Percentiles rank a stretch among this genome's conserved stretches.
Evolutionary conservation across 2,113 vertebrate genomes (phyloP).

Genomic region (Phalacrocorax pelagicus): DNA sequence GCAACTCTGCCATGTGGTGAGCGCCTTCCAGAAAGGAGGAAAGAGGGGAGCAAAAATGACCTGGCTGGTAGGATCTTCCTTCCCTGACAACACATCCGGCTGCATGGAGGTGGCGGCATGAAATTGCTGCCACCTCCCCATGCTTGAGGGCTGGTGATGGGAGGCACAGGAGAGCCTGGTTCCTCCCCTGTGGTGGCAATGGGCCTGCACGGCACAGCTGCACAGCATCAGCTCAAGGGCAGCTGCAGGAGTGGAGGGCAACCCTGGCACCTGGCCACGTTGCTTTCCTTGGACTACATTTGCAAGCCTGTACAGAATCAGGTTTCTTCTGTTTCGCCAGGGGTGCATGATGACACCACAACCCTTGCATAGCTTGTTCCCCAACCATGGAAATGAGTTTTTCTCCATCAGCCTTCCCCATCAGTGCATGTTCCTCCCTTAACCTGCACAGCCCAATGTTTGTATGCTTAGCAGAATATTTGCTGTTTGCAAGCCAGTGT

Average conservation of each 20-base stretch:
- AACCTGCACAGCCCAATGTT: background rate
- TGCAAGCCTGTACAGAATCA: background rate
- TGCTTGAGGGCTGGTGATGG: fast-evolving
- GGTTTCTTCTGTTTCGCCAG: background rate
- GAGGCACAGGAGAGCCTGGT: background rate
- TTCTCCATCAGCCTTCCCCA: background rate
- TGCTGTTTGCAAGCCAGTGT: background rate
- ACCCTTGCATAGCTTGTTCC: fast-evolving
- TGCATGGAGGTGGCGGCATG: fast-evolving
- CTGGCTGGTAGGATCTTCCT: background rate
- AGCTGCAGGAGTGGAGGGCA: background rate
- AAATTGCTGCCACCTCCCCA: background rate
- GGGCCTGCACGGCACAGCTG: background rate
- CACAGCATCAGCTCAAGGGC: fast-evolving
- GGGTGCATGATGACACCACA: background rate
- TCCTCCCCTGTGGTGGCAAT: background rate
- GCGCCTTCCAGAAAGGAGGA: background rate
- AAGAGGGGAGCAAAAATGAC: background rate
- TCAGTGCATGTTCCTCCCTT: background rate
- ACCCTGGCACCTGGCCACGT: background rate
- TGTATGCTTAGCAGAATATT: background rate
- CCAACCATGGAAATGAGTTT: fast-evolving
- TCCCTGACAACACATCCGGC: background rate
- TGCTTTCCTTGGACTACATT: background rate
- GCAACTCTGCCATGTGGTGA: background rate